Evolutionary conservation across 2,797 vertebrate genomes (phyloP).

Genomic region (Gallinago stenura): DNA sequence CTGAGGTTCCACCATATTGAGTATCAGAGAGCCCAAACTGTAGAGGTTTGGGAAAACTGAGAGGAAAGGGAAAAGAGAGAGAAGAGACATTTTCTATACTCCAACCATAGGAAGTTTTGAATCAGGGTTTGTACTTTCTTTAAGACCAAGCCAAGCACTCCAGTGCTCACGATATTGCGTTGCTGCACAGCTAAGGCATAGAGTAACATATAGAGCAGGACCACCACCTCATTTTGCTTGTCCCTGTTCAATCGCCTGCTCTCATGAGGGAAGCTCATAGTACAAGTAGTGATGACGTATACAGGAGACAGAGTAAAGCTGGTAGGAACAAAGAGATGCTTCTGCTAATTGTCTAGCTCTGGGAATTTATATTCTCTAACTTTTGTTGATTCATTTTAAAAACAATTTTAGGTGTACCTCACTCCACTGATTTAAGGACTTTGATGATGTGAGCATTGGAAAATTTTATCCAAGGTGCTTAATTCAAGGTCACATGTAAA

Average conservation of each 20-base stretch:
- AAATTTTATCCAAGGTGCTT: not conserved
- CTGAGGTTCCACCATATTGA: rapidly evolving
- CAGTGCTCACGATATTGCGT: not conserved
- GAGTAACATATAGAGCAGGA: not conserved
- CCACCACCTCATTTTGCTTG: not conserved
- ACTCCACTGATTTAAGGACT: not conserved
- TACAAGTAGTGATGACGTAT: not conserved
- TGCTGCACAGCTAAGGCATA: not conserved
- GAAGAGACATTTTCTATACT: not conserved
- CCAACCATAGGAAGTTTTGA: not conserved
- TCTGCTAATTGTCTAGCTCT: not conserved
- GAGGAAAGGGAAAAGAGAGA: too few relatives aligned
- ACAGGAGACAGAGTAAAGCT: not conserved
- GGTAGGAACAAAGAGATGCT: not conserved
- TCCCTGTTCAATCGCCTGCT: not conserved
- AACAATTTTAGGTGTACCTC: not conserved
- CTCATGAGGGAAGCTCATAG: not conserved
- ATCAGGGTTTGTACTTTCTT: not conserved
- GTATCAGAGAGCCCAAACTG: not conserved
- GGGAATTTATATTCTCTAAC: not conserved
- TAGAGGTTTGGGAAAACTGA: not conserved
- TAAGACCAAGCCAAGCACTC: not conserved
- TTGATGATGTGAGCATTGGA: not conserved
- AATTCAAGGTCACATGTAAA: not conserved
- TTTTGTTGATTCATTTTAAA: not conserved